A percentile compares a stretch with the other conserved stretches of the same genome.
These are phyloP conservation scores for Hybognathus amarus DNA, from an alignment of 2,797 vertebrate species.

Conservation along the genomic window DNA sequence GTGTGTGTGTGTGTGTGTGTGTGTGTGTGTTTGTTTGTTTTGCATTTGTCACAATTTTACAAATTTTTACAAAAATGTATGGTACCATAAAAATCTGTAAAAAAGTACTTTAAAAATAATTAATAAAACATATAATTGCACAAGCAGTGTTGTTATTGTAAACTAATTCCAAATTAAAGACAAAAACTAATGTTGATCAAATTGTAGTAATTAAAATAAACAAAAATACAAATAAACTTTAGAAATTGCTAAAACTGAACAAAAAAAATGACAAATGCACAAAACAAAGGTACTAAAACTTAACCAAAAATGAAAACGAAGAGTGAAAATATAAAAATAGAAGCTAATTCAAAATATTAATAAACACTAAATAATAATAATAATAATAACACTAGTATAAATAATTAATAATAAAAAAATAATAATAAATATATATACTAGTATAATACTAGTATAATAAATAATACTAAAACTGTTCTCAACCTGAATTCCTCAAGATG, in stretches of 20 bases:
- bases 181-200: neutral
- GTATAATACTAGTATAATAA: no score
- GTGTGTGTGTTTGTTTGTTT: no score
- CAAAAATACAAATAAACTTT: neutral
- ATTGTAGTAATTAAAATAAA: neutral
- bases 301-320: neutral
- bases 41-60: neutral
- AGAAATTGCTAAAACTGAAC: neutral
- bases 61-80: neutral
- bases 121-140: no score
- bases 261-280: neutral
- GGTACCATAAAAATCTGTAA: neutral
- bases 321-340: neutral
- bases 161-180: neutral
- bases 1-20: no score
- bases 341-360: neutral
- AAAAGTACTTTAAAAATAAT: no score
- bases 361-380: no score
- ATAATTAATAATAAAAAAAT: no score
- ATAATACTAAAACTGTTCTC: neutral
- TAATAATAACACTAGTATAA: no score
- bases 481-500: neutral
- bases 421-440: no score
- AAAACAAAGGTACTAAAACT: neutral
- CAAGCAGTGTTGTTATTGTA: neutral